Base-by-base conservation (phyloP, 2,888 invertebrate genomes). In the Mythimna ferrago region DNA sequence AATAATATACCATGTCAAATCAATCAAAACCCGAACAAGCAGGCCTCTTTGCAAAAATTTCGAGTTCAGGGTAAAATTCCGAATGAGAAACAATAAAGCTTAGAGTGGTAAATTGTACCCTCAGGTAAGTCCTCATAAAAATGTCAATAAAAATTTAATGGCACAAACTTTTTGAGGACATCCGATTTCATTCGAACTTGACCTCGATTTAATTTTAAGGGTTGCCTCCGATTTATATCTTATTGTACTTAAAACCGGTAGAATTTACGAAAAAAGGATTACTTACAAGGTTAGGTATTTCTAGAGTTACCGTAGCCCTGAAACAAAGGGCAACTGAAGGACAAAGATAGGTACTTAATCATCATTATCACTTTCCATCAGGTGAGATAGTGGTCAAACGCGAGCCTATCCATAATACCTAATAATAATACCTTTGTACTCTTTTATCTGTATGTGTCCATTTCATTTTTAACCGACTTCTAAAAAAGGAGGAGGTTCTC, bases 191-290 rank as follows among this genome's bases (percentile, higher is more conserved):
- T 75, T 74, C 61, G 81, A 81, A 83, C 84, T 86, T 88, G 88
- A 78, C 88, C 88, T 88, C 79, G 86, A 66, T 80, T 60, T 66
- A 38, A 66, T 44, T 69, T 62, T 69, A 62, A 80, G 78, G 81
- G 83, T 19, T 83, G 75, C 21, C 73, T 48, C 70, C 19, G 19
- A 41, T 60, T 11, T 9, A 35, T 10, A 14, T 16, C 48, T 64
- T 58, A n/a, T 57, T 48, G 1, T 48, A 48, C 16, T n/a, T 21
- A 61, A 41, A 60, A 41, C 26, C 41, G 14, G n/a, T 60, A 38
- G 11, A 38, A 38, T 6, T 2, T 38, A 38, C 11, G 38, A 60
- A n/a, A 56, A n/a, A 11, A 2, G 60, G 38, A 6, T 38, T 9
- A 6, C 38, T 38, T 9, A 6, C 38, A 38, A 38, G 1, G 26